Percentiles rank a stretch among this genome's conserved stretches.
Evolutionary conservation across 2,888 invertebrate species (phyloP).

Genomic region (Bruchidius siliquastri): DNA sequence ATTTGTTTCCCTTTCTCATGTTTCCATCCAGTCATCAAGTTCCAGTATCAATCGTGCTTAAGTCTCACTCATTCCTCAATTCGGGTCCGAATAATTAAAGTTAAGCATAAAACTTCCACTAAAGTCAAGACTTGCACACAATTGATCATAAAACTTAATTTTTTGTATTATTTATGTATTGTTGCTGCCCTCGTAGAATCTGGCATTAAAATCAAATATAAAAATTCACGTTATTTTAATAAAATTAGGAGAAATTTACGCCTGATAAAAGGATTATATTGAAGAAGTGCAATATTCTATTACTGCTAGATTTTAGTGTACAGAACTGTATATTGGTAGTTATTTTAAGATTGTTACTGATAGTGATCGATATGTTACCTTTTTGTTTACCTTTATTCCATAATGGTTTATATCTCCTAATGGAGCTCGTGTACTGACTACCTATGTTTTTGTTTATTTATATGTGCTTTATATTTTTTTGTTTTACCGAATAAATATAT

Average conservation of each 20-base stretch:
- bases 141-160: no score
- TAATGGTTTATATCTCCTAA: background rate
- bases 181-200: background rate
- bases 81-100: no score
- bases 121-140: no score
- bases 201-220: conserved; percentile 8
- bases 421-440: background rate
- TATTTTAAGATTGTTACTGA: conserved; percentile 9
- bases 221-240: conserved; percentile 21
- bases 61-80: no score
- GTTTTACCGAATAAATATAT: background rate
- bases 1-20: no score
- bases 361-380: conserved; percentile 2
- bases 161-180: background rate
- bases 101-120: no score
- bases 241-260: conserved; percentile 19
- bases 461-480: background rate
- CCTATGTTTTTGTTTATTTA: background rate
- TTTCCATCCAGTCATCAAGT: no score
- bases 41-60: no score
- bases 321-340: conserved; percentile 17
- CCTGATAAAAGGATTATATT: conserved; percentile 12
- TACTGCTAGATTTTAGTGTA: conserved; percentile 8
- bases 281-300: conserved; percentile 8
- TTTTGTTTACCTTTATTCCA: conserved; percentile 1